Evolutionary conservation across 1,140 invertebrate genomes (phyloP).

Genomic region (Cataglyphis hispanica): DNA sequence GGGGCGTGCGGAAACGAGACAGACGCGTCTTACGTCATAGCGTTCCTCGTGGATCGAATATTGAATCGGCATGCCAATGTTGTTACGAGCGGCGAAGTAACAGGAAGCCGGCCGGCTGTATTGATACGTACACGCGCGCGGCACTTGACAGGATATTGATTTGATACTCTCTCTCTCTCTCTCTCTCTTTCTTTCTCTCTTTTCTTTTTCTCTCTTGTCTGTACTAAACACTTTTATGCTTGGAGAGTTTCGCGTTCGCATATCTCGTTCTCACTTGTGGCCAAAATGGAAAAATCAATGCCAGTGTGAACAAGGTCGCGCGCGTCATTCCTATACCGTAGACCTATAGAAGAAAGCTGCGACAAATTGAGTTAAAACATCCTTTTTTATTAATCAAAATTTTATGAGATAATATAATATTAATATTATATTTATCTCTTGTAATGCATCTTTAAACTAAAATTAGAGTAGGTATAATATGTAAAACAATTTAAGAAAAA

Average conservation of each 20-base stretch:
- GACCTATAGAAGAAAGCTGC: constrained; percentile 15
- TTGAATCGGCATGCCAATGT: constrained; percentile 35
- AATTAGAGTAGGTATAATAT: too few relatives aligned
- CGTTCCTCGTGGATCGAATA: constrained; percentile 54
- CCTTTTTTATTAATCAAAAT: not conserved
- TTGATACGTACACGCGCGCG: constrained; percentile 48
- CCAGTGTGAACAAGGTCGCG: constrained; percentile 40
- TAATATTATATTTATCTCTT: not conserved
- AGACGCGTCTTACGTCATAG: constrained; percentile 50
- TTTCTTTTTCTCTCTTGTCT: not conserved
- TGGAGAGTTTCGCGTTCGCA: constrained; percentile 20
- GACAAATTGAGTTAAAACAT: not conserved
- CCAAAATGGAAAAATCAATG: constrained; percentile 47
- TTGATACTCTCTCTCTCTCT: not conserved
- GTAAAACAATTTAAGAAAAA: not conserved
- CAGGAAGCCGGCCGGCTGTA: constrained; percentile 45
- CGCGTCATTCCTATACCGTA: constrained; percentile 31
- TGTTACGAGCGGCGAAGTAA: constrained; percentile 50
- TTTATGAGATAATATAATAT: not conserved
- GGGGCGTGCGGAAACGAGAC: not conserved
- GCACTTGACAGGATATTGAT: constrained; percentile 52
- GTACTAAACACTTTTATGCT: not conserved
- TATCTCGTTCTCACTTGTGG: constrained; percentile 14
- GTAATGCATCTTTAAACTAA: not conserved
- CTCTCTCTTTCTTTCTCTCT: not conserved